Base-by-base conservation (phyloP, 2,888 invertebrate species). In the Blastobasis adustella region DNA sequence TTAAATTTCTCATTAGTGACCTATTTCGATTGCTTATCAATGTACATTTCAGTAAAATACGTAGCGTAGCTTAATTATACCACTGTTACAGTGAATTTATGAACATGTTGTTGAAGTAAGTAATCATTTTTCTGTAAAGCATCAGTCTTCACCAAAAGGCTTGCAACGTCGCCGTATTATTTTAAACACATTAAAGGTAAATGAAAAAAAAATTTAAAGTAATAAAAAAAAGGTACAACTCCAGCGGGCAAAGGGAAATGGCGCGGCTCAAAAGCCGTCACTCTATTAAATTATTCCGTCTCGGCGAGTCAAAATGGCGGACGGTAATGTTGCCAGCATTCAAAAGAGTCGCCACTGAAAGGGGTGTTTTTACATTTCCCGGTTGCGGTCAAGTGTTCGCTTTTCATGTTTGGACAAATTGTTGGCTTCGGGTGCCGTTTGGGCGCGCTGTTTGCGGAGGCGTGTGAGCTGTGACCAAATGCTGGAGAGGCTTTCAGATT, bases 211-310 rank as follows among this genome's bases (percentile, higher is more conserved):
- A 58, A 47, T 57, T 40, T 36, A 47, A 44, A 43, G 41, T 37
- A 8, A 63, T 61, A 61, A 61, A 57, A 56, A n/a, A 54, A 64
- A 68, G 62, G 23, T 23, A 23, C 23, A 23, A 23, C 23, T 23
- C 23, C 23, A 23, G 23, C 23, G 23, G 3, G 23, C 23, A 63
- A 67, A 65, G 61, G 67, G 65, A 68, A 75, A 72, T 66, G 69
- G 66, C 67, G 64, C 63, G 62, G 66, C 65, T 71, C 68, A 73
- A 77, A 76, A 73, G 73, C 68, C 69, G 71, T 69, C 70, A 71
- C 76, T 81, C 79, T 82, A 82, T 83, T 83, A 82, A 83, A 83
- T 83, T 82, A 82, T 83, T 83, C 81, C 82, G 73, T 76, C 71
- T 78, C 71, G 77, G 53, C 73, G 76, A 66, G 60, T 75, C 75